Conservation (phyloP, 1,140 invertebrate species). For the Pollicipes pollicipes region DNA sequence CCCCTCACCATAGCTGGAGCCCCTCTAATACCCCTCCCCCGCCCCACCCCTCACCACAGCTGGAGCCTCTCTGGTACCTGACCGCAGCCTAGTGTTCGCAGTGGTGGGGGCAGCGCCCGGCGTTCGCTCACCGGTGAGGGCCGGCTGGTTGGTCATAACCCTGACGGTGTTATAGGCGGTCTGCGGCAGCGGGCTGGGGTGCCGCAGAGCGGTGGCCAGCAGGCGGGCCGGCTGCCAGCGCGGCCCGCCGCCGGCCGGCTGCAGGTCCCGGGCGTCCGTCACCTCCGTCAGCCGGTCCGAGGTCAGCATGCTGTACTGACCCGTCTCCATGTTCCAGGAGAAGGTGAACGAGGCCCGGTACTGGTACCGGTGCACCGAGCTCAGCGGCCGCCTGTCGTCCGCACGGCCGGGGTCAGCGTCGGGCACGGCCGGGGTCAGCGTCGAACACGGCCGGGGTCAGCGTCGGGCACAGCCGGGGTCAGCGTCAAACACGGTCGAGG, state of each 20-base stretch:
- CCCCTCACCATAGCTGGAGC: too few species aligned
- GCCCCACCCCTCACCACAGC: too few species aligned
- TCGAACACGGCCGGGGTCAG: too few species aligned
- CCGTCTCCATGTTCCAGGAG: conserved; percentile 44
- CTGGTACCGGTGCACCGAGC: conserved; percentile 33
- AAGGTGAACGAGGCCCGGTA: conserved; percentile 47
- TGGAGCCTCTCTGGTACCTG: too few species aligned
- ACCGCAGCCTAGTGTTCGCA: too few species aligned
- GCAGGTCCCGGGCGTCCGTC: conserved; percentile 13
- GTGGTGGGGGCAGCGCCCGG: too few species aligned
- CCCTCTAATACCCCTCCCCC: too few species aligned
- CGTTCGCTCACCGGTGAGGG: conserved; percentile 36
- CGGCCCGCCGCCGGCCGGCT: conserved; percentile 19
- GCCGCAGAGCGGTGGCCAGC: conserved; percentile 31
- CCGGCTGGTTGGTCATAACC: conserved; percentile 38
- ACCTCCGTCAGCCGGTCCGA: conserved; percentile 40
- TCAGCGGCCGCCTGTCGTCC: conserved; percentile 10
- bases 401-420: too few species aligned
- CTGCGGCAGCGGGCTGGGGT: conserved; percentile 31
- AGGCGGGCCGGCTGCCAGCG: conserved; percentile 39
- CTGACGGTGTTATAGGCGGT: conserved; percentile 32
- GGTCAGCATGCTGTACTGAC: conserved; percentile 42
- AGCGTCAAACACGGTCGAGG: too few species aligned
- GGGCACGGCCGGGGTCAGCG: too few species aligned
- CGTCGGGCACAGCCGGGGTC: too few species aligned